Base-by-base conservation (phyloP, 2,113 vertebrate species). In the Rousettus leschenaultii region DNA sequence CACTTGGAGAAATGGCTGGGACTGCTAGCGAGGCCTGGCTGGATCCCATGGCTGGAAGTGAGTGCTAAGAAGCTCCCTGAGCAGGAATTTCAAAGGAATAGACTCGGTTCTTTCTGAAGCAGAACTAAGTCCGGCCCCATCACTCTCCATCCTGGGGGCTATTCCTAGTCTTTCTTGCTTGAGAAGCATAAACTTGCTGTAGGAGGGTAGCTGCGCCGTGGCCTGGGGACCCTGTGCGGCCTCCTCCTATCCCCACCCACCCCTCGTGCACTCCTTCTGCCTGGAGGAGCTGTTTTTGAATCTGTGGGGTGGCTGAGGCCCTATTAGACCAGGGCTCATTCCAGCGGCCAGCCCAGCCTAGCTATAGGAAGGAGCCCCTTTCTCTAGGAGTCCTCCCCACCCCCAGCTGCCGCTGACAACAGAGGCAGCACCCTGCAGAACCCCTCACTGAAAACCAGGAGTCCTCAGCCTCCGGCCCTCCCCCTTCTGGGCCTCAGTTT, bases 201-300 rank as follows among this genome's bases (percentile, higher is more conserved):
- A 30, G 14, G 40, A 59, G 14, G 59, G 28, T 38, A 85, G 15
- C 30, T 24, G 30, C 11, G 1, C 30, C 24, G 4, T 4, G 10
- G n/a, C 74, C 53, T 48, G 38, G 55, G 33, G 61, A 35, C 63
- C 10, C 84, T 21, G 22, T 35, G 40, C 1, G 15, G 8, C 51
- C 26, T 30, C 24, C 28, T 5, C 16, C 7, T 7, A 0, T 1
- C 18, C 24, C 8, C 9, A 12, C 5, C 33, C 13, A 14, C 21
- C 35, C 22, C 65, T 28, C 30, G 57, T 63, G 71, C 75, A 38
- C 70, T 45, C 51, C 35, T 45, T 53, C 14, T 18, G 12, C 19
- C 59, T 51, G 11, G 15, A 30, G 85, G 30, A 59, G 70, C 26
- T 70, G 48, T 63, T 53, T 18, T 3, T 38, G 21, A 57, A 5